A percentile compares a stretch with the other conserved stretches of the same genome.
phyloP scores from a whole-genome alignment of 1,140 invertebrate genomes.

The Drepana arcuata region DNA sequence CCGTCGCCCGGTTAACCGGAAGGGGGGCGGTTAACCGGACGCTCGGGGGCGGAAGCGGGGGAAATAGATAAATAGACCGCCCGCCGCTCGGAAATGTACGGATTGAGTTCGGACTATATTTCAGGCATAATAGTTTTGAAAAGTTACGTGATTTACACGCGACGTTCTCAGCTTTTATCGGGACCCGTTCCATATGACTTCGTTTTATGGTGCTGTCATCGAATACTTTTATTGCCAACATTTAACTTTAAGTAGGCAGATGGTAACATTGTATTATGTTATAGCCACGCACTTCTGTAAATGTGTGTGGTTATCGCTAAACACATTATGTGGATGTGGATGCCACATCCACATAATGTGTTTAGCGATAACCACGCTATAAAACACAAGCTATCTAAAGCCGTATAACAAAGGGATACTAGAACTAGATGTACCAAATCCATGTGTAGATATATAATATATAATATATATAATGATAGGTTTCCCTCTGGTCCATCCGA shows the following conservation, averaged over 20 bases:
- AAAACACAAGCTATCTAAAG: too few species aligned
- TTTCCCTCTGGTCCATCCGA: too few species aligned
- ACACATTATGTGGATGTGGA: too few species aligned
- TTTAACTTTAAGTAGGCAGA: too few species aligned
- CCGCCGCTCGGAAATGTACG: conserved; percentile 67
- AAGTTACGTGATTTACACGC: conserved; percentile 66
- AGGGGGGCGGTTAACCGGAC: conserved; percentile 70
- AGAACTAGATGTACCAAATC: too few species aligned
- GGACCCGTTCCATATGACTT: conserved; percentile 34
- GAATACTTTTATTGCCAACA: conserved; percentile 37
- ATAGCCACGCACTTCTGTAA: conserved; percentile 18
- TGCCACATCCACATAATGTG: too few species aligned
- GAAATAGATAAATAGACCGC: conserved; percentile 71
- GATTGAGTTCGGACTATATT: conserved; percentile 70
- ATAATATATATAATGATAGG: too few species aligned
- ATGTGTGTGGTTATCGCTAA: too few species aligned
- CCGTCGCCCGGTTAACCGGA: conserved; percentile 68
- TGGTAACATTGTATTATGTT: too few species aligned
- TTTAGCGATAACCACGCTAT: too few species aligned
- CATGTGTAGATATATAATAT: too few species aligned
- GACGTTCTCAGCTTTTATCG: conserved; percentile 55
- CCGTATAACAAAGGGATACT: too few species aligned
- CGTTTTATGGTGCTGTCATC: conserved; percentile 41
- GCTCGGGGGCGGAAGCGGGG: conserved; percentile 64
- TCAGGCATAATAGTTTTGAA: conserved; percentile 68